Percentiles rank a stretch among this genome's conserved stretches.
These are phyloP conservation scores for Melopsittacus undulatus DNA, from an alignment of 2,797 vertebrate genomes.

Conservation along the genomic window DNA sequence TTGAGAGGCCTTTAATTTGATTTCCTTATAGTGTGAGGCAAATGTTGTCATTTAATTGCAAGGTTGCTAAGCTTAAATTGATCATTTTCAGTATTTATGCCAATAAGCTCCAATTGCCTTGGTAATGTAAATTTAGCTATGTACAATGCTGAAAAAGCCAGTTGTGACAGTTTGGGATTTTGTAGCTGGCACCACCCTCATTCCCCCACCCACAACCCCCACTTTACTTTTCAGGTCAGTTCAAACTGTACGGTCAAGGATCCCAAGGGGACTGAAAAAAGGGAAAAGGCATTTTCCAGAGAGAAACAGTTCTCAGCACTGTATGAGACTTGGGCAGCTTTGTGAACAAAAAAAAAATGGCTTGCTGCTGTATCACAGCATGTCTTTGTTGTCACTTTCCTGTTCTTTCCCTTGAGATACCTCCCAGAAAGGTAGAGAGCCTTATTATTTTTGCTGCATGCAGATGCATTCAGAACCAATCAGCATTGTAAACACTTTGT, in stretches of 20 bases:
- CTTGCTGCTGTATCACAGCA: neutral
- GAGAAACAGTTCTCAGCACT: neutral
- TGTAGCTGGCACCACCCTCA: neutral
- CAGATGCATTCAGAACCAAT: neutral
- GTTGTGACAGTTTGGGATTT: neutral
- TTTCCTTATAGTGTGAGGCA: neutral
- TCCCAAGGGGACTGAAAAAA: neutral
- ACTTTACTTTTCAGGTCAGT: neutral
- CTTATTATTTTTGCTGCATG: neutral
- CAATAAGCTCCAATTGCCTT: neutral
- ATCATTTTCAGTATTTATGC: neutral
- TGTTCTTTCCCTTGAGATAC: neutral
- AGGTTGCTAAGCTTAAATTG: neutral
- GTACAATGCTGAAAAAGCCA: neutral
- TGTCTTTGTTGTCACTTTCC: neutral
- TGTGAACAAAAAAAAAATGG: neutral
- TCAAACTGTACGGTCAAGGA: neutral
- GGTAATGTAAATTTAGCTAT: neutral
- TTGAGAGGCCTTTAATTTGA: neutral
- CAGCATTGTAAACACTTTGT: neutral
- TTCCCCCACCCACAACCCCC: accelerated
- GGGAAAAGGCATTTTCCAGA: neutral
- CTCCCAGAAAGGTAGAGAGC: neutral
- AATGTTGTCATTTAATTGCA: neutral
- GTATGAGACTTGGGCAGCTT: neutral